Conservation (phyloP, 37 sponge, comb jelly and placozoan genomes). For the Halisarca cf. caerulea region DNA sequence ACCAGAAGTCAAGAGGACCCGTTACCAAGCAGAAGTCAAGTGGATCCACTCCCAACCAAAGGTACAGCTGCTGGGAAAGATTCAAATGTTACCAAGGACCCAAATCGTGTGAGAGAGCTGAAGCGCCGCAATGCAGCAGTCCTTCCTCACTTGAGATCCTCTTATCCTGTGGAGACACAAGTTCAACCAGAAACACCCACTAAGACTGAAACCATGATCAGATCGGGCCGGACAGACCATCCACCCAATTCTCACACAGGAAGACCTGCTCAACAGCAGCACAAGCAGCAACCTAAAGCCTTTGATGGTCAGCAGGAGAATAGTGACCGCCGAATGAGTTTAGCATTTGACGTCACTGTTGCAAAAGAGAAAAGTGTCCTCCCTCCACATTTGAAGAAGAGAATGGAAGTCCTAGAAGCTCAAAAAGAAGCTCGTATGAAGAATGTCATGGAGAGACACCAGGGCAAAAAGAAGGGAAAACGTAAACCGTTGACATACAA, state of each 20-base stretch:
- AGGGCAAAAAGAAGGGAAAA: no score
- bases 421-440: background rate
- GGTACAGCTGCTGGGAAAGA: no score
- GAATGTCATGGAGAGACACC: background rate
- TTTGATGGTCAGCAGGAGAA: no score
- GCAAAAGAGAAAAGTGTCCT: background rate
- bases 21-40: background rate
- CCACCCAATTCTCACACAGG: background rate
- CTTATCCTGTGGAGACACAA: constrained; percentile 80
- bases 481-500: no score
- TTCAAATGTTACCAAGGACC: background rate
- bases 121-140: constrained; percentile 53
- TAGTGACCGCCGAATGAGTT: background rate
- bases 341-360: background rate
- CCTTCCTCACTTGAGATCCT: constrained; percentile 73
- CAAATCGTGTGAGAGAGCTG: constrained; percentile 52
- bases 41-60: background rate
- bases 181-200: constrained; percentile 35
- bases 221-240: no score
- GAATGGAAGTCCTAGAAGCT: background rate
- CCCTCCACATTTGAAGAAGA: background rate
- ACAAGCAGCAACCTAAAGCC: background rate
- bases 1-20: no score
- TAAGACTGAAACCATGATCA: constrained; percentile 11
- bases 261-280: background rate